Evolutionary conservation across 1,140 invertebrate genomes (phyloP), one percentile per base, ranked within the genome.

Genomic region (Planococcus citri): DNA sequence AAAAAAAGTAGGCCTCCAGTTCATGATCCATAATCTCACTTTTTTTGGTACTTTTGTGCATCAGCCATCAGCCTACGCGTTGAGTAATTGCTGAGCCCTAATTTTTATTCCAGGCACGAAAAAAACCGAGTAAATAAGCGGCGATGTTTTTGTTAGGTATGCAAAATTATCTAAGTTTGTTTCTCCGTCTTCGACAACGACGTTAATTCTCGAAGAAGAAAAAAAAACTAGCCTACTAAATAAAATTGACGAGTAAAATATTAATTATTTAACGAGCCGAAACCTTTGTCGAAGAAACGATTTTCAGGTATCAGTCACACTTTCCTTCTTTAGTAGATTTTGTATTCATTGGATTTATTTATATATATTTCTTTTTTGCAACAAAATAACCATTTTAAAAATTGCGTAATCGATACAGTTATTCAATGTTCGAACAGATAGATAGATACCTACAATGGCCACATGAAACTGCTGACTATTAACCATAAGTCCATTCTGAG

Each of bases 401-500:
- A 51, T 51, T 51, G 41, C 41, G 17, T 51, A 51, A 51, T 51
- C 41, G 41, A 51, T 51, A 51, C 41, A 9, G 41, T 51, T 51
- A 51, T 51, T 51, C 41, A 51, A 51, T 17, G 17, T 51, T 51
- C 2, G 4, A 51, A 17, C 41, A 51, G 17, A 51, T 51, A n/a
- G n/a, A n/a, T n/a, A n/a, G n/a, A n/a, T n/a, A n/a, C n/a, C n/a
- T n/a, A 51, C 41, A 51, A 51, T 51, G 41, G 41, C 41, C 41
- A 51, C 41, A 51, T 9, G 41, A 51, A 51, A 51, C 10, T 51
- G 41, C 41, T 51, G 41, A 14, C 6, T 51, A n/a, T 51, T 51
- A 51, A 51, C 41, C 41, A 51, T 51, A 51, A 51, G 41, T 51
- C 41, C 41, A 51, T 51, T 51, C 41, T 17, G n/a, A n/a, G 41